These are phyloP conservation scores for Whitmania pigra DNA, from an alignment of 1,140 invertebrate species.

Conservation along the genomic window DNA sequence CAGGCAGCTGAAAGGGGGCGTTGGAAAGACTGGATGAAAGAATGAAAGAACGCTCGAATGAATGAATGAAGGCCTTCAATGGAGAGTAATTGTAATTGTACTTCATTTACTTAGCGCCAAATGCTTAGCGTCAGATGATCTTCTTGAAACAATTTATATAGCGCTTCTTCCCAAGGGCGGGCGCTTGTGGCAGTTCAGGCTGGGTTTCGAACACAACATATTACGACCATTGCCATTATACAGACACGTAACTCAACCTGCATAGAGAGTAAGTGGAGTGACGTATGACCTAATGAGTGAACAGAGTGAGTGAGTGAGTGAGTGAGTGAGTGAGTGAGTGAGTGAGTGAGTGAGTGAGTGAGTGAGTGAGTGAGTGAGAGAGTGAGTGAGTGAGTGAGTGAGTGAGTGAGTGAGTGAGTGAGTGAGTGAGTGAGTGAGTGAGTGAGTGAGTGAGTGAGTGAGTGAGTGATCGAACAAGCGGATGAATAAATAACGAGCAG, in stretches of 20 bases:
- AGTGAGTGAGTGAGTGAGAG: slow-evolving; percentile 1
- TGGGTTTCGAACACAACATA: no score
- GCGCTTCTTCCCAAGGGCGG: no score
- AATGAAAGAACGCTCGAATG: neutral
- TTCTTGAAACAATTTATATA: no score
- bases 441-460: neutral
- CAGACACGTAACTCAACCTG: no score
- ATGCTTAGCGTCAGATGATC: no score
- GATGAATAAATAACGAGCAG: no score
- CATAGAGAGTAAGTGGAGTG: neutral
- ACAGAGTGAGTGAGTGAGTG: neutral
- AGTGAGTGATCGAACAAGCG: no score
- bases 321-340: slow-evolving; percentile 1
- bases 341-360: slow-evolving; percentile 20
- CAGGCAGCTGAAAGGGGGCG: no score
- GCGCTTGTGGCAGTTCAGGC: no score
- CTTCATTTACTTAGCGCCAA: no score
- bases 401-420: neutral
- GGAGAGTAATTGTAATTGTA: no score
- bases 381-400: slow-evolving; percentile 10
- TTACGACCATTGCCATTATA: no score
- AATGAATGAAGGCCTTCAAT: neutral
- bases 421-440: neutral
- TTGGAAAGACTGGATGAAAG: neutral
- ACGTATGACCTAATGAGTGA: neutral